These are phyloP conservation scores for Chymomyza costata DNA, from an alignment of 1,140 invertebrate species.

Conservation along the genomic window DNA sequence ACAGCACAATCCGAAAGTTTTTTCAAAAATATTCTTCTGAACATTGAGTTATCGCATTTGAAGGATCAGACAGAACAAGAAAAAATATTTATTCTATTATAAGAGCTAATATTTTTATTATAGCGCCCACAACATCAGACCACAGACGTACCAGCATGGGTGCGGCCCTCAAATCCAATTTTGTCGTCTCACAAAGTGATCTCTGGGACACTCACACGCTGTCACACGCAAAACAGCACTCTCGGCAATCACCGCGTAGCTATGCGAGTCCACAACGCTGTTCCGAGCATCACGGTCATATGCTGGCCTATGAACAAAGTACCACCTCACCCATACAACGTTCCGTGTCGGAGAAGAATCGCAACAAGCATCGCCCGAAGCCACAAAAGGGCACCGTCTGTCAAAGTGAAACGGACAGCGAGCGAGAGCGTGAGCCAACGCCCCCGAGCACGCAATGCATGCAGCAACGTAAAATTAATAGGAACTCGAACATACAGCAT, in stretches of 20 bases:
- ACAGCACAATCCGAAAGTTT: too few relatives aligned
- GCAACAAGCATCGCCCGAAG: slow-evolving; percentile 74
- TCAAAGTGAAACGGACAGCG: slow-evolving; percentile 76
- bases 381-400: slow-evolving; percentile 77
- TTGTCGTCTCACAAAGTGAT: slow-evolving; percentile 80
- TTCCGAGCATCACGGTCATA: slow-evolving; percentile 65
- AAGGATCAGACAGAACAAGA: too few relatives aligned
- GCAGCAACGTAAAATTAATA: slow-evolving; percentile 57
- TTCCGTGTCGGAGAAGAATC: slow-evolving; percentile 79
- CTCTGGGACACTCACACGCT: slow-evolving; percentile 80
- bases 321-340: slow-evolving; percentile 78
- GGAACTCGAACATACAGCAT: slow-evolving; percentile 67
- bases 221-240: slow-evolving; percentile 78
- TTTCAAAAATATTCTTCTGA: too few relatives aligned
- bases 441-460: slow-evolving; percentile 48
- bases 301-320: slow-evolving; percentile 59
- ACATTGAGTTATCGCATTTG: too few relatives aligned
- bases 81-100: neutral
- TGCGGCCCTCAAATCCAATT: slow-evolving; percentile 77
- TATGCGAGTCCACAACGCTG: slow-evolving; percentile 72
- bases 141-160: slow-evolving; percentile 72
- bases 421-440: slow-evolving; percentile 75
- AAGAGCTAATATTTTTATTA: neutral
- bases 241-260: slow-evolving; percentile 74
- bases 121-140: slow-evolving; percentile 64